These are phyloP conservation scores for Ips nitidus DNA, from an alignment of 1,140 invertebrate species.

Conservation along the genomic window DNA sequence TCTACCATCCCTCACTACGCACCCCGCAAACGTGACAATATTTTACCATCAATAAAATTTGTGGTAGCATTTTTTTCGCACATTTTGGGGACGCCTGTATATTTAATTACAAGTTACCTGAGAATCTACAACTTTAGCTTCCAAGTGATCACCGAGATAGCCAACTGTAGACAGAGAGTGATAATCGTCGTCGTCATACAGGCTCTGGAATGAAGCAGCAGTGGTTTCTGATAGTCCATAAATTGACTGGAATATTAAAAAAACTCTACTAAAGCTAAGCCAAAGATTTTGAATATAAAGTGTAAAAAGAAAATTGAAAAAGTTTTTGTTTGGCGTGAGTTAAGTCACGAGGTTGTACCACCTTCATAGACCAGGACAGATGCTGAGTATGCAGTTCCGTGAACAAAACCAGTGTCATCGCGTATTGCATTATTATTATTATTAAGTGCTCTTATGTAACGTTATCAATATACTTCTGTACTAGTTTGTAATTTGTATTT, in stretches of 20 bases:
- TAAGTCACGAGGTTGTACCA: no score
- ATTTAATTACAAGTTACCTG: neutral
- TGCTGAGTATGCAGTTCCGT: no score
- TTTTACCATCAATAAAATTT: neutral
- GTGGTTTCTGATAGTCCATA: constrained; percentile 91
- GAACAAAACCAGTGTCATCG: no score
- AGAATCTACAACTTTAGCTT: constrained; percentile 63
- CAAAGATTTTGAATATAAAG: neutral
- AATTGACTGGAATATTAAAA: constrained; percentile 61
- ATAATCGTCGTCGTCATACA: constrained; percentile 65
- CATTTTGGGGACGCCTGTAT: neutral
- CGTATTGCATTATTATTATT: no score
- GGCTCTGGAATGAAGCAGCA: constrained; percentile 70
- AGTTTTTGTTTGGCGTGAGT: neutral
- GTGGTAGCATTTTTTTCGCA: no score
- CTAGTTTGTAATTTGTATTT: no score
- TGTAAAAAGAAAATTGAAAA: constrained; percentile 14
- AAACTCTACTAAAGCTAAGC: neutral
- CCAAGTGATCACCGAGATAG: constrained; percentile 73
- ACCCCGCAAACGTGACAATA: no score
- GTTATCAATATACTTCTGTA: no score
- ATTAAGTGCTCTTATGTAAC: no score
- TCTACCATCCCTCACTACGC: no score
- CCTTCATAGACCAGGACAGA: no score
- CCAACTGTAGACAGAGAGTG: constrained; percentile 76